Evolutionary conservation across 2,888 invertebrate genomes (phyloP).

Genomic region (Lasioglossum calceatum): DNA sequence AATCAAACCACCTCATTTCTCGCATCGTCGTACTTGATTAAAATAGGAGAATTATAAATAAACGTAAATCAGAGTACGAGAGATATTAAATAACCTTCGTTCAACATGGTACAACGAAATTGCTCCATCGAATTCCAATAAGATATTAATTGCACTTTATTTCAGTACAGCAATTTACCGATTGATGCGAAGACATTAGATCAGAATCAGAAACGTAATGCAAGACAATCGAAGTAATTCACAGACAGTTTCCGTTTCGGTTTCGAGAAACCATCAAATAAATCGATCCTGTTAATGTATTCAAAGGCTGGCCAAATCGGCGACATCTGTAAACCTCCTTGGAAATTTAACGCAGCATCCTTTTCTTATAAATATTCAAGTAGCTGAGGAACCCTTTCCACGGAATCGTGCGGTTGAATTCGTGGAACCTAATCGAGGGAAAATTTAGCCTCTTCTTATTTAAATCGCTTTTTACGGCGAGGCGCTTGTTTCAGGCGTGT

Average conservation of each 20-base stretch:
- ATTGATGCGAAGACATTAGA: not conserved
- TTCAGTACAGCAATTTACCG: not conserved
- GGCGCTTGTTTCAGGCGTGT: conserved; percentile 23
- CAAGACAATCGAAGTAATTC: not conserved
- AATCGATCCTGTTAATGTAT: conserved; percentile 62
- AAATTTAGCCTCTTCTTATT: conserved; percentile 67
- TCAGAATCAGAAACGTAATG: not conserved
- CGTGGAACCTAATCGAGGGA: conserved; percentile 67
- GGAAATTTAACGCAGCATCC: conserved; percentile 67
- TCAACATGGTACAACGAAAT: not conserved
- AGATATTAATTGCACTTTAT: not conserved
- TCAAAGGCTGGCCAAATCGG: conserved; percentile 58
- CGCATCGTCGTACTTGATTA: not conserved
- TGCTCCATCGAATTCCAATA: not conserved
- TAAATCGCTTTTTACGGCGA: conserved; percentile 51
- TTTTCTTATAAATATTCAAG: conserved; percentile 77
- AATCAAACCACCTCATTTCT: not conserved
- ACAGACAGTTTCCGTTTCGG: not conserved
- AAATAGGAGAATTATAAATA: not conserved
- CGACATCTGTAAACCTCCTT: conserved; percentile 69
- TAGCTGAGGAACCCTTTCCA: conserved; percentile 62
- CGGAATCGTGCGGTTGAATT: conserved; percentile 74
- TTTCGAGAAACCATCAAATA: not conserved
- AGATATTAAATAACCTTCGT: not conserved
- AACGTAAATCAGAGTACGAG: not conserved